Evolutionary conservation across 1,140 invertebrate species (phyloP).

Genomic region (Drosophila baimaii): DNA sequence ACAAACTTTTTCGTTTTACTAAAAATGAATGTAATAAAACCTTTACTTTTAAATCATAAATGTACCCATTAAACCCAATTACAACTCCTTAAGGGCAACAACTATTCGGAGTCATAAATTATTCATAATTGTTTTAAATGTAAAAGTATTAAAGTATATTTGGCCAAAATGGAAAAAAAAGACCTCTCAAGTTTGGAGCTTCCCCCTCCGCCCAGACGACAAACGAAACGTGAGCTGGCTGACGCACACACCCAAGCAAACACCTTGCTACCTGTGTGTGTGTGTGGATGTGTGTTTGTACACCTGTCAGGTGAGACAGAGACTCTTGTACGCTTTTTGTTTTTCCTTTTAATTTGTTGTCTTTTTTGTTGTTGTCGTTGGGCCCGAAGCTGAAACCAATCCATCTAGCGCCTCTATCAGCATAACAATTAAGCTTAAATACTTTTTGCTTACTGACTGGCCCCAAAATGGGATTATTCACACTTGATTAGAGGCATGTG

Average conservation of each 20-base stretch:
- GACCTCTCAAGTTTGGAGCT: conserved; percentile 45
- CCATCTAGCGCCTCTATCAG: conserved; percentile 82
- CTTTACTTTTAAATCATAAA: background rate
- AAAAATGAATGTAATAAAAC: background rate
- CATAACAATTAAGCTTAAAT: conserved; percentile 82
- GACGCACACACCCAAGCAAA: conserved; percentile 38
- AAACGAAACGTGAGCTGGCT: conserved; percentile 74
- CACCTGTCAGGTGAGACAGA: conserved; percentile 77
- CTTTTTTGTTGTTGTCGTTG: background rate
- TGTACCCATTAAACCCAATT: background rate
- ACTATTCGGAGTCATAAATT: conserved; percentile 12
- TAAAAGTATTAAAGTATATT: conserved; percentile 57
- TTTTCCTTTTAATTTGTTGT: conserved; percentile 35
- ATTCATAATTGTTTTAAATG: conserved; percentile 49
- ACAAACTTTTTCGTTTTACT: too few relatives aligned
- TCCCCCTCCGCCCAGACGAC: conserved; percentile 34
- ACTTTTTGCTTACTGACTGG: conserved; percentile 58
- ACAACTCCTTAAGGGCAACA: conserved; percentile 45
- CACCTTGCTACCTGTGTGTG: conserved; percentile 38
- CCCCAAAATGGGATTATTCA: conserved; percentile 79
- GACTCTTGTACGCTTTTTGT: conserved; percentile 42
- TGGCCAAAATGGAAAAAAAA: conserved; percentile 51
- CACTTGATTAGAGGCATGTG: conserved; percentile 78
- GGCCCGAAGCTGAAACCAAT: conserved; percentile 67
- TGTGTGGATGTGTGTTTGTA: conserved; percentile 44